Evolutionary conservation across 2,888 invertebrate species (phyloP).

Genomic region (Chouioia cunea): DNA sequence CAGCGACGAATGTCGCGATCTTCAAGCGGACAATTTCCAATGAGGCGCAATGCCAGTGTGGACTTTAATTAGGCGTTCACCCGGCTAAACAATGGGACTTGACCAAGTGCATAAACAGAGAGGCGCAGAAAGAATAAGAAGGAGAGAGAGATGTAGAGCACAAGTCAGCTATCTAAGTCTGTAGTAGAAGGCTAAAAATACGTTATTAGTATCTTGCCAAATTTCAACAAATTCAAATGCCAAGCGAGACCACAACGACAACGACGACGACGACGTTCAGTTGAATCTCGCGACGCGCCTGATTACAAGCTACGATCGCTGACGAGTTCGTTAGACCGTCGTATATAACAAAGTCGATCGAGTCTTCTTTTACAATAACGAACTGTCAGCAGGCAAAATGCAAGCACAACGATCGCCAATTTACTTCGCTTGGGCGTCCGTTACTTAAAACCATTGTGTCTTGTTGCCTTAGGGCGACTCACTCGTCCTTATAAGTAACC

Average conservation of each 20-base stretch:
- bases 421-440: conserved; percentile 8
- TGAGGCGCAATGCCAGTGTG: too few relatives aligned
- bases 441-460: conserved; percentile 22
- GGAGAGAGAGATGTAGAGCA: background rate
- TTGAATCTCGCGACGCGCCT: background rate
- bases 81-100: conserved; percentile 14
- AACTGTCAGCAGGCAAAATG: conserved; percentile 14
- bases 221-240: conserved; percentile 61
- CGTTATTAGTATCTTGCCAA: conserved; percentile 62
- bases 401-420: background rate
- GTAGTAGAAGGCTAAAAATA: conserved; percentile 59
- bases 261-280: conserved; percentile 28
- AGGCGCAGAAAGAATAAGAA: background rate
- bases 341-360: background rate
- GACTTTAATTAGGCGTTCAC: too few relatives aligned
- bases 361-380: too few relatives aligned
- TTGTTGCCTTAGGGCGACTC: too few relatives aligned
- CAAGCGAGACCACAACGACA: conserved; percentile 37
- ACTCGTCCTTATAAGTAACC: too few relatives aligned
- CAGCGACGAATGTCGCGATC: too few relatives aligned
- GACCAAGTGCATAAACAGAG: background rate
- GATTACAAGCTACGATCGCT: background rate
- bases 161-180: too few relatives aligned
- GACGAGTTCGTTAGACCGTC: background rate
- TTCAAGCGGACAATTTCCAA: too few relatives aligned